A percentile compares a stretch with the other conserved stretches of the same genome.
Evolutionary conservation across 2,797 vertebrate genomes (phyloP).

Genomic region (Malacoctenus gilli): DNA sequence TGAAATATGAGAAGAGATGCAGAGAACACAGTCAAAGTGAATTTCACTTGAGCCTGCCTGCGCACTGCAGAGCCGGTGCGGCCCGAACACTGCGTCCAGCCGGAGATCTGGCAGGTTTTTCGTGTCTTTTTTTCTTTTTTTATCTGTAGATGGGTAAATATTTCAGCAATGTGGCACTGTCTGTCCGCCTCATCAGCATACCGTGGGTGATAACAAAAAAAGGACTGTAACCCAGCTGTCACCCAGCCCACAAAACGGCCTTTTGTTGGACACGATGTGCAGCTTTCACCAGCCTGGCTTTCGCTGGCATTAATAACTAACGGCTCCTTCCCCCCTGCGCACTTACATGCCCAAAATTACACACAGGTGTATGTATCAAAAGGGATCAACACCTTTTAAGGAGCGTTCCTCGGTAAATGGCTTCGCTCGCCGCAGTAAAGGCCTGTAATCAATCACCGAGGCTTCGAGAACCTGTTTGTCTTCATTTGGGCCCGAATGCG

Average conservation of each 20-base stretch:
- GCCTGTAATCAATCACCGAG: slow-evolving; percentile 64
- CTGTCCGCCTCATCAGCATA: slow-evolving; percentile 43
- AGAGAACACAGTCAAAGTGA: slow-evolving; percentile 83
- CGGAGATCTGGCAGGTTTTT: slow-evolving; percentile 34
- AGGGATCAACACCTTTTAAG: slow-evolving; percentile 53
- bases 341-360: slow-evolving; percentile 70
- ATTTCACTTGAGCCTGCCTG: slow-evolving; percentile 84
- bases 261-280: slow-evolving; percentile 65
- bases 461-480: slow-evolving; percentile 55
- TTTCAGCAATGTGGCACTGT: slow-evolving; percentile 67
- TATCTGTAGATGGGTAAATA: slow-evolving; percentile 47
- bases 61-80: slow-evolving; percentile 38
- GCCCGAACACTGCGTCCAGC: slow-evolving; percentile 19
- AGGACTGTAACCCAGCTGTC: slow-evolving; percentile 66
- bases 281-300: slow-evolving; percentile 65
- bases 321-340: slow-evolving; percentile 53
- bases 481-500: slow-evolving; percentile 55
- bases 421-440: slow-evolving; percentile 46
- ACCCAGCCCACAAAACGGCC: slow-evolving; percentile 50
- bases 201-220: slow-evolving; percentile 43
- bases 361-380: slow-evolving; percentile 67
- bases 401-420: slow-evolving; percentile 49
- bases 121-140: slow-evolving; percentile 15
- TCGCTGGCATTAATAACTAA: slow-evolving; percentile 65
- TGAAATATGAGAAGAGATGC: slow-evolving; percentile 93